Conservation (phyloP, 1,140 invertebrate species). For the Scaptomyza montana region DNA sequence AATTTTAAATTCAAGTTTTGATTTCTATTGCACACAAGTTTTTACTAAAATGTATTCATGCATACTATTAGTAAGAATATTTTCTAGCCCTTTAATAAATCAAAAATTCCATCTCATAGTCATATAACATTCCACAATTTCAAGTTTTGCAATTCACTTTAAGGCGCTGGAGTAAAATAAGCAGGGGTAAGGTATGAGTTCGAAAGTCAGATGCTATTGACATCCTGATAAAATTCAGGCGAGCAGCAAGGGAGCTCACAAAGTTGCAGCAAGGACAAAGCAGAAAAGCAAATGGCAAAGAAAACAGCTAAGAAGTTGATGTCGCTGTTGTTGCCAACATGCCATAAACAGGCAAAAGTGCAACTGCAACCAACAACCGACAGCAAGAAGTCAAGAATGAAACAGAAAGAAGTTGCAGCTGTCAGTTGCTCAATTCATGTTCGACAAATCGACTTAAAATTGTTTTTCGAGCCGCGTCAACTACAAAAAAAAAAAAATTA, state of each 20-base stretch:
- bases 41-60: too few species aligned
- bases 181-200: background rate
- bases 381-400: background rate
- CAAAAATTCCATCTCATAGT: background rate
- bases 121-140: background rate
- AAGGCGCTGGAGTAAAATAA: background rate
- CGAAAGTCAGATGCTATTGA: constrained; percentile 6
- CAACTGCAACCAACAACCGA: constrained; percentile 25
- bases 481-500: constrained; percentile 16
- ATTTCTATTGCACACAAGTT: too few species aligned
- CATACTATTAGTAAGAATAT: too few species aligned
- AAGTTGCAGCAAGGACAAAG: constrained; percentile 7
- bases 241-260: background rate
- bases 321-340: constrained; percentile 26
- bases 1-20: too few species aligned
- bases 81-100: too few species aligned
- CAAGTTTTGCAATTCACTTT: background rate
- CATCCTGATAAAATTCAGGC: constrained; percentile 3
- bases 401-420: constrained; percentile 12
- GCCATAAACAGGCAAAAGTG: constrained; percentile 47
- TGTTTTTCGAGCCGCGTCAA: constrained; percentile 59
- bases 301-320: constrained; percentile 26
- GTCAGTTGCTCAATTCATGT: constrained; percentile 6
- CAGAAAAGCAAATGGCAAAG: constrained; percentile 2
- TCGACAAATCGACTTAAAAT: constrained; percentile 74